Evolutionary conservation across 1,140 invertebrate species (phyloP).

Genomic region (Drosophila willistoni): DNA sequence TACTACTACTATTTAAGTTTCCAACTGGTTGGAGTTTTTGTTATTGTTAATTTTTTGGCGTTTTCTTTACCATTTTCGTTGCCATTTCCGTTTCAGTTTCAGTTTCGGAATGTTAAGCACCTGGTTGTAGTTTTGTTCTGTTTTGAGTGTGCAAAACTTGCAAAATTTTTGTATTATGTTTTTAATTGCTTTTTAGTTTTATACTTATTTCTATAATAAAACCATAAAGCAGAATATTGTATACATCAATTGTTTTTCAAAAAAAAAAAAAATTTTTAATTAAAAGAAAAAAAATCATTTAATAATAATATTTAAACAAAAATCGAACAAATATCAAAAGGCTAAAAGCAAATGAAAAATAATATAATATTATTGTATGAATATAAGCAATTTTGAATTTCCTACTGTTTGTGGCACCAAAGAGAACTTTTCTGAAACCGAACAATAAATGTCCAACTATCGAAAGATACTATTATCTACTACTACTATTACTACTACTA

Average conservation of each 20-base stretch:
- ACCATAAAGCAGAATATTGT: constrained; percentile 69
- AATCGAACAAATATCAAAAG: constrained; percentile 14
- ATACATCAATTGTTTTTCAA: constrained; percentile 57
- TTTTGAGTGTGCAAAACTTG: constrained; percentile 37
- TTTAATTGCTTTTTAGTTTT: constrained; percentile 38
- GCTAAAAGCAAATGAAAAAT: constrained; percentile 28
- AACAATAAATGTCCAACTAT: constrained; percentile 55
- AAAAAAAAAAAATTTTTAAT: constrained; percentile 32
- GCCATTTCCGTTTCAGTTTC: constrained; percentile 41
- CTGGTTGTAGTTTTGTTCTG: constrained; percentile 59
- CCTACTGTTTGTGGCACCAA: constrained; percentile 85
- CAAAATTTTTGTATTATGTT: constrained; percentile 17
- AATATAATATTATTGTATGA: constrained; percentile 17
- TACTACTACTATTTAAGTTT: constrained; percentile 33
- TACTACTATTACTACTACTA: constrained; percentile 16
- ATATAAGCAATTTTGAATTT: constrained; percentile 73
- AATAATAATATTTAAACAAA: constrained; percentile 13
- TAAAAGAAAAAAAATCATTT: not conserved
- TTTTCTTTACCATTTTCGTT: too few species aligned
- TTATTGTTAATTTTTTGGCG: constrained; percentile 2
- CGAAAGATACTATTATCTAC: constrained; percentile 20
- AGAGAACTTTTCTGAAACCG: constrained; percentile 88
- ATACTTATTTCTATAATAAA: constrained; percentile 1
- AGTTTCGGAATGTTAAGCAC: constrained; percentile 62
- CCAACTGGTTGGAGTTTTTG: constrained; percentile 16